phyloP scores from a whole-genome alignment of 1,140 invertebrate species.

The Anastrepha obliqua region DNA sequence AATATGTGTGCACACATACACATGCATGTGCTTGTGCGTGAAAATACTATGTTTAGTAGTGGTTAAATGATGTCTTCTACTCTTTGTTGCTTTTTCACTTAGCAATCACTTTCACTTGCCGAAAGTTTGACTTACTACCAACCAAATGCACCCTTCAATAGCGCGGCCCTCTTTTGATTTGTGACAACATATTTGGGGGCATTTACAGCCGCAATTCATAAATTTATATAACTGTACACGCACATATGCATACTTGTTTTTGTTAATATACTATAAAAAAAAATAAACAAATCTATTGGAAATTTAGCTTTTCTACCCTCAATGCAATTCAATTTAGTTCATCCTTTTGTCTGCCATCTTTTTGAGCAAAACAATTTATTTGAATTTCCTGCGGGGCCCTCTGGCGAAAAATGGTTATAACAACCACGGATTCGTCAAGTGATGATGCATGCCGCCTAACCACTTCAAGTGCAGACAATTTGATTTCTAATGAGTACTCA shows the following conservation, averaged over 20 bases:
- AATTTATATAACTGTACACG: neutral
- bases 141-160: neutral
- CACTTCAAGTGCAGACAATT: constrained; percentile 10
- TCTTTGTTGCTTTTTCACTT: neutral
- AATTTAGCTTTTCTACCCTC: constrained; percentile 9
- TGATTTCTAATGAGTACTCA: neutral
- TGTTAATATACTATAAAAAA: neutral
- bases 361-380: constrained; percentile 13
- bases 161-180: neutral
- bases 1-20: no score
- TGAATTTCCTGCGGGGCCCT: neutral
- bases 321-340: neutral
- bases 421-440: neutral
- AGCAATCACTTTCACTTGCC: neutral
- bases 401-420: neutral
- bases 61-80: no score
- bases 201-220: constrained; percentile 33
- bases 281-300: neutral
- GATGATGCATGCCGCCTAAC: neutral
- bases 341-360: neutral
- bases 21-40: no score
- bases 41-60: no score
- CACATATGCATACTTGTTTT: neutral
- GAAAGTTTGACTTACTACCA: neutral
- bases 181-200: neutral